Base-by-base conservation (phyloP, 2,113 vertebrate species). In the Peucedramus taeniatus region DNA sequence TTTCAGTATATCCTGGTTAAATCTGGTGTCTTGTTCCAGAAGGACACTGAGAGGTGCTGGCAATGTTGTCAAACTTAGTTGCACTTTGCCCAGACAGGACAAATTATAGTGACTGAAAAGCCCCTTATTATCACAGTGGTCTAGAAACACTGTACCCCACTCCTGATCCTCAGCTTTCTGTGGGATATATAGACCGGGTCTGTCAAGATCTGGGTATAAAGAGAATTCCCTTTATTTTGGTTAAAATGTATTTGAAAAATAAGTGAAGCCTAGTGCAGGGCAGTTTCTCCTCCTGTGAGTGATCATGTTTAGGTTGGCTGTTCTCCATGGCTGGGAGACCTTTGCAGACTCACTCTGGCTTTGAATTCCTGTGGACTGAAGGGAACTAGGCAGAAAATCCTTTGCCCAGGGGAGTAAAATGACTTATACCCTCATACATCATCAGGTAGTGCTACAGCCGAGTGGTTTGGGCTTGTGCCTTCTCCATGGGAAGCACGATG, bases 401-500 rank as follows among this genome's bases (percentile, higher is more conserved):
- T 80, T 87, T 78, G 37, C 42, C 39, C 30, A 35, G 45, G 77
- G 56, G 8, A 78, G 9, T 77, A 24, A 83, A 77, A 33, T 22
- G 3, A 18, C 24, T 57, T 77, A 3, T 1, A 21, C 31, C 15
- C 51, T 81, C 3, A 2, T 19, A 31, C 20, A 16, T 65, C 76
- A 14, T 44, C 24, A 70, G 21, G 60, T 35, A 8, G 50, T 26
- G 26, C 69, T 95, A 81, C 40, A 70, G 22, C 42, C 2, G 3
- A 51, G n/a, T 35, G 30, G 7, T 4, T 70, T 66, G 60, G 26
- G 21, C 57, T 79, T 81, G 65, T 45, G 26, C 11, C 24, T 74
- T 65, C 57, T 81, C 68, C 3, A 0, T 65, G 64, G 54, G 56
- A 87, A 93, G 40, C 24, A 60, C 0, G 0, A 2, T 35, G 39